These are phyloP conservation scores for Tenodera sinensis DNA, from an alignment of 2,888 invertebrate species.

Conservation along the genomic window DNA sequence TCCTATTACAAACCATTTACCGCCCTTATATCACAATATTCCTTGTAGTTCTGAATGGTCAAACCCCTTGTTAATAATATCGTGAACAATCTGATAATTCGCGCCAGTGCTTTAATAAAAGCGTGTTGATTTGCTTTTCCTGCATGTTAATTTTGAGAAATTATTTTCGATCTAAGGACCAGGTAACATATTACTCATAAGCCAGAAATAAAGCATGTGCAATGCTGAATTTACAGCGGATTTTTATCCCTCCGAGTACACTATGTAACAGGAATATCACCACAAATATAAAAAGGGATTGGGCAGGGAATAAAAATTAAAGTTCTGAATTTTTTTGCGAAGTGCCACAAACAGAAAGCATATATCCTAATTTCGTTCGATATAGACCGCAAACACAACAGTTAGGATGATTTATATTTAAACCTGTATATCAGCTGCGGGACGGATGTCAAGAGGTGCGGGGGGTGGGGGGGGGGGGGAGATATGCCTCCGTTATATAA, in stretches of 20 bases:
- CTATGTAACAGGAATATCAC: not conserved
- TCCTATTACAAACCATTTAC: no score
- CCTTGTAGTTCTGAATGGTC: no score
- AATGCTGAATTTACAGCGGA: not conserved
- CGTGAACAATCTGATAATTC: no score
- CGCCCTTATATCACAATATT: no score
- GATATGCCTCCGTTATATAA: not conserved
- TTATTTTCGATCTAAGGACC: not conserved
- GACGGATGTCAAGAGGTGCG: not conserved
- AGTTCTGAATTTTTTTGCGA: not conserved
- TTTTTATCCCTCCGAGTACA: not conserved
- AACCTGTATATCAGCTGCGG: constrained; percentile 9
- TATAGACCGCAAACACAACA: not conserved
- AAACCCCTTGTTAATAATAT: no score
- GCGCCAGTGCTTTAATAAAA: no score
- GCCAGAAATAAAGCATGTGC: not conserved
- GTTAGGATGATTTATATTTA: constrained; percentile 9
- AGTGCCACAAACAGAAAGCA: not conserved
- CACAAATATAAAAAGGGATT: not conserved
- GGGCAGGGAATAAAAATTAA: not conserved
- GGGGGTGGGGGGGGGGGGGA: no score
- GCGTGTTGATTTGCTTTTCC: no score
- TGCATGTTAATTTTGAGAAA: not conserved
- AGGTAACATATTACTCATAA: not conserved
- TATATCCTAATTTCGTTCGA: constrained; percentile 13